Percentiles rank a stretch among this genome's conserved stretches.
Evolutionary conservation across 2,113 vertebrate genomes (phyloP).

Genomic region (Aplodontia rufa): DNA sequence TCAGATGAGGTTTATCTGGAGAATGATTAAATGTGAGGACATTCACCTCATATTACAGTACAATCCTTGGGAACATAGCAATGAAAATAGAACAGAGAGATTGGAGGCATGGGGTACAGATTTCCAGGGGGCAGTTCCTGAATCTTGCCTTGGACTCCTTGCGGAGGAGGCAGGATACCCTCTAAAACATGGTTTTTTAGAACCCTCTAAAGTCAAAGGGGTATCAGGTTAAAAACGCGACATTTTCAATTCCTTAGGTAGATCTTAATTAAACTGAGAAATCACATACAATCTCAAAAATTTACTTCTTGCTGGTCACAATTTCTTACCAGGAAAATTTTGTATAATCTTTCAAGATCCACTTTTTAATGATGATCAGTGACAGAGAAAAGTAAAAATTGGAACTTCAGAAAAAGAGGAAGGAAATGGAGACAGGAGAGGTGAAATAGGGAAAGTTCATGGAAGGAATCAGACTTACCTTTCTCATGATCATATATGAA

Average conservation of each 20-base stretch:
- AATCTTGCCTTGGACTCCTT: background rate
- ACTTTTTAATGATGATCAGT: background rate
- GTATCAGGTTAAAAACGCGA: background rate
- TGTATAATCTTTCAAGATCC: background rate
- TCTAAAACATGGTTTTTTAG: background rate
- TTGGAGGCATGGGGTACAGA: background rate
- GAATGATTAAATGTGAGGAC: background rate
- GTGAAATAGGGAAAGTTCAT: no score
- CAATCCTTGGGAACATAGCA: background rate
- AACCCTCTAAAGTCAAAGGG: background rate
- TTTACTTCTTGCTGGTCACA: background rate
- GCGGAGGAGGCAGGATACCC: background rate
- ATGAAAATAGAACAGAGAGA: background rate
- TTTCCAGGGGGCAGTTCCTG: background rate
- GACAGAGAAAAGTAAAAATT: background rate
- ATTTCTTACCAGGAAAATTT: background rate
- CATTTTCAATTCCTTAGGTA: background rate
- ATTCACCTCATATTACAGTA: background rate
- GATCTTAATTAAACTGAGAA: background rate
- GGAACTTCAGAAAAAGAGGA: no score
- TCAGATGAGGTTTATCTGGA: conserved; percentile 16
- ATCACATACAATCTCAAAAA: background rate
- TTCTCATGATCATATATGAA: no score
- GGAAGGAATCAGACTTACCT: no score
- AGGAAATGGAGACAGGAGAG: no score